Conservation (phyloP, 2,113 vertebrate species). For the Melanerpes aurifrons region DNA sequence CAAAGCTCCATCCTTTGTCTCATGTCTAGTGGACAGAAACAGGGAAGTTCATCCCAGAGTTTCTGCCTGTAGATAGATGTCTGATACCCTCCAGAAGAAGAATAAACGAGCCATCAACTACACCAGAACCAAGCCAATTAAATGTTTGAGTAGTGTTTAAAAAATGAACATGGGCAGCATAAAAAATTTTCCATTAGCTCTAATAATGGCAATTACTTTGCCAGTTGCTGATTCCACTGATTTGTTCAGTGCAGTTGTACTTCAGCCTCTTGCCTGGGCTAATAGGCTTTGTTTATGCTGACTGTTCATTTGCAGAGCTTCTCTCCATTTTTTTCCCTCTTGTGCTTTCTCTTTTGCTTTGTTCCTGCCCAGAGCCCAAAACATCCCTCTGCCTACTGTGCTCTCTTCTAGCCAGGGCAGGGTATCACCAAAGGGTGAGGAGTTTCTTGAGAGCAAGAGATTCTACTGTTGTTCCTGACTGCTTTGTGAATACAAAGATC, state of each 20-base stretch:
- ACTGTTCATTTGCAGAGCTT: constrained; percentile 66
- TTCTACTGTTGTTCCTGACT: background rate
- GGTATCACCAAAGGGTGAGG: background rate
- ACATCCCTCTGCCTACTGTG: background rate
- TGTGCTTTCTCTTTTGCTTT: background rate
- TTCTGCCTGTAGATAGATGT: background rate
- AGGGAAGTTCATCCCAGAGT: background rate
- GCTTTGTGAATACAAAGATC: background rate
- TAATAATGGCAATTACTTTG: constrained; percentile 80
- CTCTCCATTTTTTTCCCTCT: background rate
- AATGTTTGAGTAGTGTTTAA: constrained; percentile 73
- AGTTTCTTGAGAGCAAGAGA: background rate
- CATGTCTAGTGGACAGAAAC: background rate
- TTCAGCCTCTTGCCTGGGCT: constrained; percentile 61
- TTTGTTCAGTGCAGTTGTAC: constrained; percentile 74
- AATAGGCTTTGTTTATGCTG: constrained; percentile 71
- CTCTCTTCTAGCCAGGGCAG: background rate
- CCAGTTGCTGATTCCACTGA: constrained; percentile 78
- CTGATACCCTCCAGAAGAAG: constrained; percentile 57
- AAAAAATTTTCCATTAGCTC: constrained; percentile 81
- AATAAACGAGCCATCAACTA: constrained; percentile 71
- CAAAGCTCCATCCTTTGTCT: background rate
- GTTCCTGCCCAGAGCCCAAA: background rate
- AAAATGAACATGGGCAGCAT: constrained; percentile 72
- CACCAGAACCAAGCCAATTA: constrained; percentile 76